Evolutionary conservation across 2,113 vertebrate genomes (phyloP).

Genomic region (Dryoscopus gambensis): DNA sequence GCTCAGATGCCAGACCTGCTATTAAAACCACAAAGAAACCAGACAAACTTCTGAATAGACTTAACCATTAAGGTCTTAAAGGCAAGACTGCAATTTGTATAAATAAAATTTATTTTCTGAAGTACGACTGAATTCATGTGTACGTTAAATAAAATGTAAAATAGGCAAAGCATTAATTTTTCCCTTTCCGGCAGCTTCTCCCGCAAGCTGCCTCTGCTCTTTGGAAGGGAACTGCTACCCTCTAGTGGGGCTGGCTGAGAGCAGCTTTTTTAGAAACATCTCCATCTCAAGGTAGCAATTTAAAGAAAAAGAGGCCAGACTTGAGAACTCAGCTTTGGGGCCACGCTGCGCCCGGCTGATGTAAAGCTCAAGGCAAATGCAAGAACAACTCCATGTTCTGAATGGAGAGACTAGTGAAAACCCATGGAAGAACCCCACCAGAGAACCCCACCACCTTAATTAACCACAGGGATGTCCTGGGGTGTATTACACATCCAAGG

Average conservation of each 20-base stretch:
- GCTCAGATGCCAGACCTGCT: not conserved
- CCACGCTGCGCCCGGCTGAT: not conserved
- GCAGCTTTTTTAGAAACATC: not conserved
- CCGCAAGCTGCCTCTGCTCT: not conserved
- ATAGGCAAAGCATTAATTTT: not conserved
- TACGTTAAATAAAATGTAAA: accelerated
- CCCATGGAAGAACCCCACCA: accelerated
- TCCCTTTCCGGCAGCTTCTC: not conserved
- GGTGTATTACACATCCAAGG: not conserved
- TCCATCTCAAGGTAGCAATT: not conserved
- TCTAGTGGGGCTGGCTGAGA: conserved; percentile 14
- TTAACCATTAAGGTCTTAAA: not conserved
- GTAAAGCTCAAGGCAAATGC: not conserved
- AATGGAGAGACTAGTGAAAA: not conserved
- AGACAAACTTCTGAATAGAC: not conserved
- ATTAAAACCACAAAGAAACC: not conserved
- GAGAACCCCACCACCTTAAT: not conserved
- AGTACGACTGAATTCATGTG: accelerated
- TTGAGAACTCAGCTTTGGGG: not conserved
- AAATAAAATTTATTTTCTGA: not conserved
- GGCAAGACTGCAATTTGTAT: not conserved
- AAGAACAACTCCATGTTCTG: not conserved
- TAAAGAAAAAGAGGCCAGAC: not conserved
- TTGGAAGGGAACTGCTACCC: conserved; percentile 42
- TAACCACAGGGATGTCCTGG: accelerated